A percentile compares a stretch with the other conserved stretches of the same genome.
These are phyloP conservation scores for Turnix velox DNA, from an alignment of 2,113 vertebrate species.

Conservation along the genomic window DNA sequence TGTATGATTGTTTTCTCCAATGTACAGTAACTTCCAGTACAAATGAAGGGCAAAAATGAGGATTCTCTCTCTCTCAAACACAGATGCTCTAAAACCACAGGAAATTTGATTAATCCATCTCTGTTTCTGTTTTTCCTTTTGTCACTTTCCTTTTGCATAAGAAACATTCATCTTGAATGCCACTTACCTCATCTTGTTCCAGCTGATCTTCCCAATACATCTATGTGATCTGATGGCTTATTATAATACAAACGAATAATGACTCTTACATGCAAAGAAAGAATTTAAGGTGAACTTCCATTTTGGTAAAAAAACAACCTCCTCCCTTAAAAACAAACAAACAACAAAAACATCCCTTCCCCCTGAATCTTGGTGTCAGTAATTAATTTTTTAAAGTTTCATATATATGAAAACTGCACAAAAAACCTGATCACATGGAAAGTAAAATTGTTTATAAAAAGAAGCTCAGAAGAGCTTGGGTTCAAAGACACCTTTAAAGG, in stretches of 20 bases:
- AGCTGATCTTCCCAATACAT: background rate
- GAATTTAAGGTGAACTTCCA: background rate
- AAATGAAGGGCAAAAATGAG: background rate
- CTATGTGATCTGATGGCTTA: background rate
- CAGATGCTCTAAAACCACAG: background rate
- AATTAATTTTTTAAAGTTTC: background rate
- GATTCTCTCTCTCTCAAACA: background rate
- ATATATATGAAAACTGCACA: background rate
- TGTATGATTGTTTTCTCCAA: background rate
- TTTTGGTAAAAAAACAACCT: background rate
- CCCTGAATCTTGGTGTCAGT: rapidly evolving
- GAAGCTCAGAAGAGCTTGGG: background rate
- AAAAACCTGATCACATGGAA: background rate
- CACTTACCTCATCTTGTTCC: background rate
- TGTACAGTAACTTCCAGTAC: background rate
- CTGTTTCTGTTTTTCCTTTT: background rate
- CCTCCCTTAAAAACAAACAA: background rate
- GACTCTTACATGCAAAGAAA: background rate
- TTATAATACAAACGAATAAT: background rate
- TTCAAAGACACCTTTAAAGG: background rate
- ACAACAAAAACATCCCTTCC: background rate
- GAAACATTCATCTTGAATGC: background rate
- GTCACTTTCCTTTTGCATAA: background rate
- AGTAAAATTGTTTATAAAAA: background rate
- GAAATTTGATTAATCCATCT: background rate